Conservation (phyloP, 2,797 vertebrate species). For the Sebastes trivittatus region DNA sequence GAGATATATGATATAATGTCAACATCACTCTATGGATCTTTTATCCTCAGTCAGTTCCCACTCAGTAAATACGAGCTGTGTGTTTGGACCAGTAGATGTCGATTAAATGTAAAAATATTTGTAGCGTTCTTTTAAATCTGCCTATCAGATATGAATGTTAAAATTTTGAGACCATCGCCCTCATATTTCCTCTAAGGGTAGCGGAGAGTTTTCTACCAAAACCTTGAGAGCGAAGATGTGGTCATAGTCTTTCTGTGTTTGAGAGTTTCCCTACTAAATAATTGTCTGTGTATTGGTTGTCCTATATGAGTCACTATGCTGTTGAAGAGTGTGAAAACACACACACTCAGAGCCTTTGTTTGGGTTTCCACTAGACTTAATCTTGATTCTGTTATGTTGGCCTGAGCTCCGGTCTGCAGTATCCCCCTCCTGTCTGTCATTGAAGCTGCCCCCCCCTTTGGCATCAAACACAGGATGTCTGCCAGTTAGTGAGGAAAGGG, state of each 20-base stretch:
- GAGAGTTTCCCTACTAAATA: neutral
- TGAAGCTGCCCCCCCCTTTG: constrained; percentile 15
- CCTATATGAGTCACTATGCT: neutral
- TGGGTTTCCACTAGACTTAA: constrained; percentile 55
- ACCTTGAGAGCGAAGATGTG: neutral
- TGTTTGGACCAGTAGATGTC: neutral
- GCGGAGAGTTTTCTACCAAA: neutral
- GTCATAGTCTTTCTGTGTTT: neutral
- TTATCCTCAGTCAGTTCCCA: neutral
- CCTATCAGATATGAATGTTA: neutral
- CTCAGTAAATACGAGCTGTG: neutral
- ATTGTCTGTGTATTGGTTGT: neutral
- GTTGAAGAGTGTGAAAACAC: neutral
- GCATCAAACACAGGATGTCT: constrained; percentile 33
- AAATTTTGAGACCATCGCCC: neutral
- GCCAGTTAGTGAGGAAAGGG: constrained; percentile 6
- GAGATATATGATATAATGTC: no score
- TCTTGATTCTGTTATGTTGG: constrained; percentile 49
- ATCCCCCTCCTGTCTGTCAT: constrained; percentile 29
- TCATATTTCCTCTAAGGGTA: neutral
- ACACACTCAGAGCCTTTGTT: constrained; percentile 37
- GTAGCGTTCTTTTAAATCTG: neutral
- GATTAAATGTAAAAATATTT: neutral
- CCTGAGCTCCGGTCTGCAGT: constrained; percentile 37
- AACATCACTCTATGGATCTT: neutral